Evolutionary conservation across 2,888 invertebrate genomes (phyloP), one percentile per base, ranked within the genome.

Genomic region (Phyllotreta striolata): DNA sequence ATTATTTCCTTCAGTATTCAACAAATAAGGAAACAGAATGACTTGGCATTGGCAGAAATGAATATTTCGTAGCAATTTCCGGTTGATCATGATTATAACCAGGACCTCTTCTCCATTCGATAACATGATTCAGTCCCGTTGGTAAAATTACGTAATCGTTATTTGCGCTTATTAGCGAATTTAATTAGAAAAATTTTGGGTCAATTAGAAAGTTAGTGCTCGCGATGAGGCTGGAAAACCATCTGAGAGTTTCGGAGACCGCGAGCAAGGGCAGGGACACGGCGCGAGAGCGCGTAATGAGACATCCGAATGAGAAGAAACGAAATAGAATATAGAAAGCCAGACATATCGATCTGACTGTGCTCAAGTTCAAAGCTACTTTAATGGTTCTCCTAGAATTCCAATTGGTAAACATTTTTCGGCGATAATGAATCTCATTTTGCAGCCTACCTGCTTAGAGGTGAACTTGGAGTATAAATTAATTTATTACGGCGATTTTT

Each of bases 281-380:
- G 12, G 4, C 24, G 4, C 24, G 24, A 24, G 44, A 14, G 7
- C 10, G 6, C 7, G 44, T 44, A 44, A 44, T 44, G 44, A 44
- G 44, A 44, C 44, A 44, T 44, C 44, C 10, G 35, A 58, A 62
- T 56, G 62, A 65, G 58, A 65, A 65, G 65, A 61, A 65, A 65
- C 54, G 64, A 56, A 64, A 64, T 10, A 55, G n/a, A 41, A 55
- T 40, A 43, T 55, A 55, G 55, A 63, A 24, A 66, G 66, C 63
- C 66, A 66, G 66, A 63, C 66, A 60, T 66, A 66, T 66, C 66
- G 66, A 66, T 66, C 66, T 55, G 44, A 46, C 40, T 65, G 4
- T 24, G 35, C 43, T 34, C 24, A 44, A 55, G 66, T 62, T 63
- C 43, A 63, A 63, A 59, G 59, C 54, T 40, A 52, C 59, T 37